These are phyloP conservation scores for Eretmocerus hayati DNA, from an alignment of 2,888 invertebrate species.

Conservation along the genomic window DNA sequence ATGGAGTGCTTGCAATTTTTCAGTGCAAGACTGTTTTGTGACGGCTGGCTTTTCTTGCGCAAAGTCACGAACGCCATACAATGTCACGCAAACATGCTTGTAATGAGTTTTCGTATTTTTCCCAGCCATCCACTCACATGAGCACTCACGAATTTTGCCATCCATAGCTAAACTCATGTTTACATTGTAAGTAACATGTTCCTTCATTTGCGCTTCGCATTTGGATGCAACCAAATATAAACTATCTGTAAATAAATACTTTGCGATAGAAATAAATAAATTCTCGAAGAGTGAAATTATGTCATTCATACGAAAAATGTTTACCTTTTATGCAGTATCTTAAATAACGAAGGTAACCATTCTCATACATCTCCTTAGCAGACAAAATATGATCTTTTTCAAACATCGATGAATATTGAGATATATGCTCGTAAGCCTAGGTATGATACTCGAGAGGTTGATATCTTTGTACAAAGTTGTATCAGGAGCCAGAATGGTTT, in stretches of 20 bases:
- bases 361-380: neutral
- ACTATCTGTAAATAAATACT: neutral
- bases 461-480: neutral
- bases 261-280: neutral
- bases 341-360: neutral
- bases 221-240: neutral
- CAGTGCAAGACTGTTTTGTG: neutral
- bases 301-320: neutral
- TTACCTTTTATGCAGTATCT: neutral
- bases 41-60: neutral
- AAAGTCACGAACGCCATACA: neutral
- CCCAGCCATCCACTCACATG: neutral
- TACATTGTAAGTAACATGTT: neutral
- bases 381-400: neutral
- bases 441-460: neutral
- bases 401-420: neutral
- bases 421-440: neutral
- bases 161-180: neutral
- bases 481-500: no score
- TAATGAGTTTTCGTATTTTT: neutral
- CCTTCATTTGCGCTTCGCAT: neutral
- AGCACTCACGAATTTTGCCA: neutral
- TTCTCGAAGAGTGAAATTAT: no score
- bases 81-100: neutral
- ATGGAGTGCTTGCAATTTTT: neutral